Conservation (phyloP, 1,140 invertebrate genomes). For the Manduca sexta region DNA sequence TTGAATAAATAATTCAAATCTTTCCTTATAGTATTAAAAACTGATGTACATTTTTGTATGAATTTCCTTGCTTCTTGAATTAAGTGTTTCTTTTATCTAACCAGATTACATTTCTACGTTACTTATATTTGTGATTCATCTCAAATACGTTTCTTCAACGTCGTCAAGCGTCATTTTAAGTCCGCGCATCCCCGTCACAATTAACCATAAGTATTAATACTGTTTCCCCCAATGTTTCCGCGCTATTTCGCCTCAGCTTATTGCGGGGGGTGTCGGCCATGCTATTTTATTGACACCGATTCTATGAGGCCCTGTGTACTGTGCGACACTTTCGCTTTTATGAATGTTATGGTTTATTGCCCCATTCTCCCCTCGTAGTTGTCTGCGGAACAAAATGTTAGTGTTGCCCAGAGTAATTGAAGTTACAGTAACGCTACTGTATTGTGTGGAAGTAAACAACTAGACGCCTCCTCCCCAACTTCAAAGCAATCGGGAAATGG, state of each 20-base stretch:
- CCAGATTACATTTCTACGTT: no score
- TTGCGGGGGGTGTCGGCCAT: slow-evolving; percentile 52
- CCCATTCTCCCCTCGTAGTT: slow-evolving; percentile 22
- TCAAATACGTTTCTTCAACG: background rate
- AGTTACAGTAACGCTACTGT: slow-evolving; percentile 7
- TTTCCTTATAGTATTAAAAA: no score
- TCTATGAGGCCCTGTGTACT: slow-evolving; percentile 54
- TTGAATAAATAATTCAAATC: no score
- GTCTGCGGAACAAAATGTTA: slow-evolving; percentile 18
- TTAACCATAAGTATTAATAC: slow-evolving; percentile 71
- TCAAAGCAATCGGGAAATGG: slow-evolving; percentile 2
- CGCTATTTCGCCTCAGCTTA: slow-evolving; percentile 61
- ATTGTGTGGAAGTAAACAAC: slow-evolving; percentile 2
- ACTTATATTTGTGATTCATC: background rate
- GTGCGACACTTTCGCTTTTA: slow-evolving; percentile 61
- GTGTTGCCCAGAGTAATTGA: slow-evolving; percentile 20
- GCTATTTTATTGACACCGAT: slow-evolving; percentile 64
- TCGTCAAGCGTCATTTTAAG: slow-evolving; percentile 39
- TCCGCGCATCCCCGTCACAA: slow-evolving; percentile 37
- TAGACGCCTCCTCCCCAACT: background rate
- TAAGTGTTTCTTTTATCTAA: no score
- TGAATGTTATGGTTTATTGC: slow-evolving; percentile 59
- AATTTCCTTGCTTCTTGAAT: no score
- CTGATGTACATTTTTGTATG: no score
- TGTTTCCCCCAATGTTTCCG: slow-evolving; percentile 65